Evolutionary conservation across 2,888 invertebrate species (phyloP), one percentile per base, ranked within the genome.

Genomic region (Hermaeophaga mercurialis): DNA sequence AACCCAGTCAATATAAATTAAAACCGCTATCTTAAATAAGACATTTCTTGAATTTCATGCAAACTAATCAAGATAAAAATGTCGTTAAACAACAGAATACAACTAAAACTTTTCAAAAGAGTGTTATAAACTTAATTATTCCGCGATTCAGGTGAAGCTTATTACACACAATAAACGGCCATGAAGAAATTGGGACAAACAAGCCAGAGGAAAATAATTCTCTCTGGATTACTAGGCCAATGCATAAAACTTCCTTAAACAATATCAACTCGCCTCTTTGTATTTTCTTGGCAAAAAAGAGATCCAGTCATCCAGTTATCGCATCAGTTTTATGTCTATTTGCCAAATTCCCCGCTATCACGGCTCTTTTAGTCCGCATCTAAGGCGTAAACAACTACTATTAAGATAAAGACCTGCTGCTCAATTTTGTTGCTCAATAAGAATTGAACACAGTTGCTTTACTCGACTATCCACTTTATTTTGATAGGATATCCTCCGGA

Each of bases 311-410:
- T 24, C 11, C 18, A 12, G 49, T 28, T 49, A 39, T 39, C 39
- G 18, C 19, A 49, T 49, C 39, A 26, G 18, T 39, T 49, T 43
- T 50, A 43, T 43, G 50, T 41, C 50, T 50, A 22, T 50, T 50
- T 41, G 33, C 43, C 43, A 31, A 41, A 43, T 43, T 43, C 22
- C 39, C 26, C 15, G 19, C 33, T 50, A 50, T 50, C 50, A 33
- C 6, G 39, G 49, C 39, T 49, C 38, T 39, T 31, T 31, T 41
- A 39, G 49, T 28, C 49, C 39, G 19, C 31, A 49, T 38, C 50
- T 50, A 41, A 41, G 50, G 43, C 50, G 41, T 28, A 41, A 50
- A 50, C 41, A 50, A 43, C 33, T 15, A 7, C 28, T 43, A 41
- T 50, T 33, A 50, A 41, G 50, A 50, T 50, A 50, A 41, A 33